Evolutionary conservation across 1,140 invertebrate genomes (phyloP), one percentile per base, ranked within the genome.

Genomic region (Calliopsis andreniformis): DNA sequence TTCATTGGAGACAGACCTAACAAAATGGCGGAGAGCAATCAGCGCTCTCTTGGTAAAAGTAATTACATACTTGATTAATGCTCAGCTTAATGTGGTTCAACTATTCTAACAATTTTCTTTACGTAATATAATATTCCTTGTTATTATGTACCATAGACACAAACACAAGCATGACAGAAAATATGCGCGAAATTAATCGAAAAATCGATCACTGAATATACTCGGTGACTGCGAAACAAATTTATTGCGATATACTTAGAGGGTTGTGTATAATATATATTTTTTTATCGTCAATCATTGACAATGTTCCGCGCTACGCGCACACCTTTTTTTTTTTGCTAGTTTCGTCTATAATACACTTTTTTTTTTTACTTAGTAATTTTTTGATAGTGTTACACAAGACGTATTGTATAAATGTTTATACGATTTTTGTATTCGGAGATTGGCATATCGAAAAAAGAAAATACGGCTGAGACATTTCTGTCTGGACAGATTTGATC

Each of bases 251-350:
- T 61, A 43, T 53, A 55, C 43, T 62, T 47, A 39, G 32, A 43
- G 69, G 58, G 43, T 80, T 80, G 51, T 61, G 49, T 72, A 49
- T 73, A 64, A 72, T 49, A 80, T 62, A 72, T 72, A 64, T 71
- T 80, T 80, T 80, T 77, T 71, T 78, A 80, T 59, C 42, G 56
- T 76, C 64, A 28, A 42, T 76, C 28, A 20, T 77, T 35, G 35
- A 43, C 18, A 62, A 28, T 66, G 35, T 43, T 73, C 67, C 7
- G 56, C 53, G 76, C 61, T 58, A 78, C 14, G 35, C 63, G 61
- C 75, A 73, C 45, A 70, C 55, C 8, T 1, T 30, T 67, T 70
- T 70, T 14, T 63, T 78, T 78, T 78, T 7, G 23, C 20, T 12
- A 32, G n/a, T 68, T 77, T 68, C 14, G 23, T 68, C 47, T 49